Evolutionary conservation across 2,797 vertebrate species (phyloP).

Genomic region (Sebastiscus albofasciatus): DNA sequence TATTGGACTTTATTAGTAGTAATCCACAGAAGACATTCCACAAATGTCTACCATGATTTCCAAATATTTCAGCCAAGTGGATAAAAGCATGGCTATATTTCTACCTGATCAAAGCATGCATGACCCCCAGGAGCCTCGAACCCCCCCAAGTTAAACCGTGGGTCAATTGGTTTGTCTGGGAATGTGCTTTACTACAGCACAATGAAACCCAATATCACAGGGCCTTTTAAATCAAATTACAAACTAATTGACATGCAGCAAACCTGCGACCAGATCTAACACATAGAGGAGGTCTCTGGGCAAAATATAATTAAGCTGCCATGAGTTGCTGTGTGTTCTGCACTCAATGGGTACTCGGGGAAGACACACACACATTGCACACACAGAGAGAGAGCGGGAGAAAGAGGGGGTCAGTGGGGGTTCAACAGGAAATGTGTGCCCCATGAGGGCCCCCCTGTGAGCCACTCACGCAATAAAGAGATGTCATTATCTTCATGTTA

Average conservation of each 20-base stretch:
- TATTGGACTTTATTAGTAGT: too few relatives aligned
- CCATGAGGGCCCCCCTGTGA: background rate
- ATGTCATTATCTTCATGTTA: background rate
- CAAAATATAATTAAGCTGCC: background rate
- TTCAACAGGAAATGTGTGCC: background rate
- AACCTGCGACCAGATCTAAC: background rate
- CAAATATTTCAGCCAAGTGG: background rate
- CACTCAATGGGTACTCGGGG: background rate
- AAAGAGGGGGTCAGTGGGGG: background rate
- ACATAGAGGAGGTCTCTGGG: background rate
- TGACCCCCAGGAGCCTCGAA: background rate
- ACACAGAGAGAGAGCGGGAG: background rate
- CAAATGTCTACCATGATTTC: too few relatives aligned
- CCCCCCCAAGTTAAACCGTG: background rate
- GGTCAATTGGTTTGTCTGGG: background rate
- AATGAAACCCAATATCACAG: background rate
- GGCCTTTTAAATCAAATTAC: constrained; percentile 16
- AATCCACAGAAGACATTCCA: too few relatives aligned
- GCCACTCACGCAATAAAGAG: background rate
- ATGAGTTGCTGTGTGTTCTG: constrained; percentile 2
- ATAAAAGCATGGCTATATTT: too few relatives aligned
- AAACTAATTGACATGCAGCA: background rate
- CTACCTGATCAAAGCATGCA: background rate
- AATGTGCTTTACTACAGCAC: background rate
- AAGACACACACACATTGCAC: background rate